A percentile compares a stretch with the other conserved stretches of the same genome.
These are phyloP conservation scores for Platycheirus albimanus DNA, from an alignment of 2,888 invertebrate genomes.

Conservation along the genomic window DNA sequence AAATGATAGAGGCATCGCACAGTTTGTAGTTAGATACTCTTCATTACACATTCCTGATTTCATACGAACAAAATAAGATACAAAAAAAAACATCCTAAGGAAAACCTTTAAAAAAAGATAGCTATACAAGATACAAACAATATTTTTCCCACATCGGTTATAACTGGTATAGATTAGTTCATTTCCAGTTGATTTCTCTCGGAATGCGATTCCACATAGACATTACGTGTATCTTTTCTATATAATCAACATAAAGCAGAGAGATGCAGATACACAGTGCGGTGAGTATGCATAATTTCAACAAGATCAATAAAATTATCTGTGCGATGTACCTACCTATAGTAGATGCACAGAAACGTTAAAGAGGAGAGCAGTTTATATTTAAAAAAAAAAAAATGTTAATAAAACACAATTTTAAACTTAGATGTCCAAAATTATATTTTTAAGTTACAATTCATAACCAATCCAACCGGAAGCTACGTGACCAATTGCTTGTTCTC, in stretches of 20 bases:
- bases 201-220: conserved; percentile 11
- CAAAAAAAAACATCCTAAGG: no score
- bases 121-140: neutral
- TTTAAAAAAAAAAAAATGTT: no score
- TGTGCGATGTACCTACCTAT: neutral
- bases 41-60: conserved; percentile 6
- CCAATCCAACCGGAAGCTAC: neutral
- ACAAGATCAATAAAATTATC: conserved; percentile 23
- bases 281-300: conserved; percentile 20
- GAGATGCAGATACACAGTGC: neutral
- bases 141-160: conserved; percentile 44
- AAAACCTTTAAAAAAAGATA: no score
- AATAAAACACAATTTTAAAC: no score
- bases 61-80: conserved; percentile 13
- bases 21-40: neutral
- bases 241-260: conserved; percentile 4
- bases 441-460: no score
- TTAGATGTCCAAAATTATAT: no score
- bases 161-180: conserved; percentile 67
- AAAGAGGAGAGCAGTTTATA: conserved; percentile 11
- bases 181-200: conserved; percentile 59
- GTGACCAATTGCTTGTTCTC: conserved; percentile 2
- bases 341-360: neutral
- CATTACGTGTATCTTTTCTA: conserved; percentile 8
- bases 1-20: neutral